These are phyloP conservation scores for Cydia fagiglandana DNA, from an alignment of 1,140 invertebrate species.

Conservation along the genomic window DNA sequence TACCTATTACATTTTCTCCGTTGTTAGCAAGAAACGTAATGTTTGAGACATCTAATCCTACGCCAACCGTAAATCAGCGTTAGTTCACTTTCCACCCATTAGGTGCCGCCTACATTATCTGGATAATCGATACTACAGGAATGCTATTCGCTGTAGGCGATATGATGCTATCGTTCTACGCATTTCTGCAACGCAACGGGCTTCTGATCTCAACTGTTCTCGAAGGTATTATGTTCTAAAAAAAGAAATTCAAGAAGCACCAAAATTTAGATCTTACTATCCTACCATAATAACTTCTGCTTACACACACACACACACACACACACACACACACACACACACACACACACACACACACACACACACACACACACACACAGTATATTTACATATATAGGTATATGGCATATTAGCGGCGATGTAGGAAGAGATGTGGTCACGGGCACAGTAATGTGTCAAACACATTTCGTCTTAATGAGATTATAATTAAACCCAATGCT, in stretches of 20 bases:
- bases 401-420: background rate
- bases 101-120: constrained; percentile 57
- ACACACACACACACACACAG: no score
- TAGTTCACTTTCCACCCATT: constrained; percentile 59
- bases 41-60: constrained; percentile 33
- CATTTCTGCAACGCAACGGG: background rate
- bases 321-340: no score
- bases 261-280: no score
- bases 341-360: no score
- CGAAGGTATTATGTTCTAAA: background rate
- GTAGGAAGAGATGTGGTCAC: background rate
- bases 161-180: background rate
- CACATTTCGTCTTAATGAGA: constrained; percentile 14
- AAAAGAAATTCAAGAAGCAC: no score
- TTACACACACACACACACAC: background rate
- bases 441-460: constrained; percentile 4
- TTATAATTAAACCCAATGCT: constrained; percentile 10
- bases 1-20: no score
- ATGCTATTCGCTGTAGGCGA: constrained; percentile 63
- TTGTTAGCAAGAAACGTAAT: background rate
- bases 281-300: background rate
- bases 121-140: constrained; percentile 59
- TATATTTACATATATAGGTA: background rate
- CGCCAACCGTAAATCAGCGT: constrained; percentile 46
- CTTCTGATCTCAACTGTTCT: background rate